These are phyloP conservation scores for Sinohyriopsis cumingii DNA, from an alignment of 2,888 invertebrate genomes.

Conservation along the genomic window DNA sequence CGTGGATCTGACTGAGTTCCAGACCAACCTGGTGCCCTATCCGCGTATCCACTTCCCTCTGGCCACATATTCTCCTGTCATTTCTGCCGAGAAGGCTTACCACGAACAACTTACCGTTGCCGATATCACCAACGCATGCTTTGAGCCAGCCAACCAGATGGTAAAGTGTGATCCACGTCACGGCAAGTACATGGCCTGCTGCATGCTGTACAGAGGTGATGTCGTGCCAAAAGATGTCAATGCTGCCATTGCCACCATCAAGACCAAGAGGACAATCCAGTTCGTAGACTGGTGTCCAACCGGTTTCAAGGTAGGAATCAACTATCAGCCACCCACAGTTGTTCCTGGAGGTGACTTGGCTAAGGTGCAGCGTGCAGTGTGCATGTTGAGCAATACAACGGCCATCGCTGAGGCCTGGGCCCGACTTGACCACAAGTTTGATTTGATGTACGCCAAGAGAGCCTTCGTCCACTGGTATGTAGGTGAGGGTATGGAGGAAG, in stretches of 20 bases:
- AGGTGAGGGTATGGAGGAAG: slow-evolving; percentile 57
- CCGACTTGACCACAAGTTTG: slow-evolving; percentile 74
- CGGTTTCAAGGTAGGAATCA: slow-evolving; percentile 80
- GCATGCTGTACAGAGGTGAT: slow-evolving; percentile 69
- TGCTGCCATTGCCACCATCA: slow-evolving; percentile 67
- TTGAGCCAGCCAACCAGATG: slow-evolving; percentile 67
- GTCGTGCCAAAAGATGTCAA: slow-evolving; percentile 70
- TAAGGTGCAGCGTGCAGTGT: slow-evolving; percentile 79
- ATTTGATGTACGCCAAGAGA: slow-evolving; percentile 53
- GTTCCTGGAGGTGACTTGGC: slow-evolving; percentile 71
- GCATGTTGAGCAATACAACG: slow-evolving; percentile 91
- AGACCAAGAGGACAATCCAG: slow-evolving; percentile 67
- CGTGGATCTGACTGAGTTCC: slow-evolving; percentile 75
- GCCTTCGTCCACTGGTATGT: slow-evolving; percentile 53
- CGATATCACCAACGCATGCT: slow-evolving; percentile 64
- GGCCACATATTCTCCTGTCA: slow-evolving; percentile 89
- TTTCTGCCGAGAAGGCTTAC: slow-evolving; percentile 94
- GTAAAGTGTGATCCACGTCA: slow-evolving; percentile 69
- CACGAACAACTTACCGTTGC: slow-evolving; percentile 81
- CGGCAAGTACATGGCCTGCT: slow-evolving; percentile 74
- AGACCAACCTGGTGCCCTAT: slow-evolving; percentile 72
- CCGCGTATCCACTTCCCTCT: slow-evolving; percentile 87
- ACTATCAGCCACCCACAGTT: slow-evolving; percentile 85
- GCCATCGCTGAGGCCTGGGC: slow-evolving; percentile 92
- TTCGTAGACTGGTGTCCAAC: slow-evolving; percentile 67